Conservation (phyloP, 1,140 invertebrate genomes). For the Lordiphosa collinella region DNA sequence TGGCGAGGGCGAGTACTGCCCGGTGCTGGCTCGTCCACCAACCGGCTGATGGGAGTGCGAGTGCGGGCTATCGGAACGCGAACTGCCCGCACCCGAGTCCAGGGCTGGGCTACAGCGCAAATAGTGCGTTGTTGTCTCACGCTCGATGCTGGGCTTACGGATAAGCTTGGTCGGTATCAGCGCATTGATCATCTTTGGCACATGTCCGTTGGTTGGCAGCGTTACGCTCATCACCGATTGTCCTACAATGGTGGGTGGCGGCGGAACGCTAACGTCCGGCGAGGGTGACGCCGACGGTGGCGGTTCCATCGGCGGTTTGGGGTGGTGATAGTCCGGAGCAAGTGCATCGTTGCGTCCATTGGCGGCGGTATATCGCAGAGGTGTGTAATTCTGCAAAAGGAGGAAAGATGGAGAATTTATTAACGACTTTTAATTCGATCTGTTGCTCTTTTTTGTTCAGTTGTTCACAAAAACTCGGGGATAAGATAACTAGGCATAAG, state of each 20-base stretch:
- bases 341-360: constrained; percentile 70
- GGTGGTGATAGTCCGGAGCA: constrained; percentile 67
- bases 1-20: constrained; percentile 84
- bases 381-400: constrained; percentile 59
- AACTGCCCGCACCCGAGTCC: constrained; percentile 92
- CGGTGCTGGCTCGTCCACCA: constrained; percentile 80
- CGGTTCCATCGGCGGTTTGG: constrained; percentile 65
- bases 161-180: constrained; percentile 88
- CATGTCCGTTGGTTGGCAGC: constrained; percentile 59
- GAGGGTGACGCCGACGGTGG: constrained; percentile 56
- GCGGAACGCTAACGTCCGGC: constrained; percentile 46
- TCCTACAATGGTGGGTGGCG: constrained; percentile 37
- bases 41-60: constrained; percentile 81
- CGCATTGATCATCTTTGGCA: constrained; percentile 71
- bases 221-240: constrained; percentile 28
- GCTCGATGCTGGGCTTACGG: constrained; percentile 91
- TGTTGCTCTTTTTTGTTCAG: too few relatives aligned
- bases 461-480: too few relatives aligned
- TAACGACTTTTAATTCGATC: too few relatives aligned
- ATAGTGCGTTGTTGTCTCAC: constrained; percentile 85
- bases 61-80: constrained; percentile 92
- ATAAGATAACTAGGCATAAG: too few relatives aligned
- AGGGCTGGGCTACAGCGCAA: constrained; percentile 89
- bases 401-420: neutral
- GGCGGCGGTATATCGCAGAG: constrained; percentile 66